Evolutionary conservation across 2,113 vertebrate genomes (phyloP).

Genomic region (Microtus ochrogaster): DNA sequence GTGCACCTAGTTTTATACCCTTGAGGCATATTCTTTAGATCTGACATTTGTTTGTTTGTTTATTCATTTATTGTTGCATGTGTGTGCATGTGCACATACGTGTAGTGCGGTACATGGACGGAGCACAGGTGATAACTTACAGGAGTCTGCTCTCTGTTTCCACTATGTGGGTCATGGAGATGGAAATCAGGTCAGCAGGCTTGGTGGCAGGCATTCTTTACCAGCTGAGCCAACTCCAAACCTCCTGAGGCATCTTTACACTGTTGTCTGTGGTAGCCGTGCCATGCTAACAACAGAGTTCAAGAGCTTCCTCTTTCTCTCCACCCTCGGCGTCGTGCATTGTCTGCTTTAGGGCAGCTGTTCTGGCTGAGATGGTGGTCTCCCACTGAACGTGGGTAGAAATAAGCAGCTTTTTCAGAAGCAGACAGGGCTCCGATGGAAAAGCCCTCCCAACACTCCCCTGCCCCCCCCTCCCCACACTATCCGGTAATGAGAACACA

Average conservation of each 20-base stretch:
- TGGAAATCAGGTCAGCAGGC: background rate
- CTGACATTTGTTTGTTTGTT: background rate
- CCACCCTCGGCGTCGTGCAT: background rate
- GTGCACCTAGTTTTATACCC: background rate
- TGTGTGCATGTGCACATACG: no score
- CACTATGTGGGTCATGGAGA: background rate
- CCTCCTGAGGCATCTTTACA: background rate
- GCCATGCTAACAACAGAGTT: background rate
- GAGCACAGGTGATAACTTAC: background rate
- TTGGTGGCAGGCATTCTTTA: background rate
- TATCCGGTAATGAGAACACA: slow-evolving; percentile 1
- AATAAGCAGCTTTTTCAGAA: background rate
- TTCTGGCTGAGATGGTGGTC: background rate
- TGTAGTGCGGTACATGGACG: background rate
- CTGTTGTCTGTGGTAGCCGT: background rate
- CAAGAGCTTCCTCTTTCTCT: background rate
- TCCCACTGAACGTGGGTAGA: background rate
- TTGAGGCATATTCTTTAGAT: background rate
- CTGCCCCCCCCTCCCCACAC: background rate
- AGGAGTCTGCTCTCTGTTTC: background rate
- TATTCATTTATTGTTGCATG: background rate
- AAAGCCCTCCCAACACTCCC: background rate
- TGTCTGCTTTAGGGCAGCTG: background rate
- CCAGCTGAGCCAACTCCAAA: background rate
- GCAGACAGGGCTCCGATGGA: background rate